phyloP scores from a whole-genome alignment of 2,888 invertebrate genomes.

The Junonia oenone region DNA sequence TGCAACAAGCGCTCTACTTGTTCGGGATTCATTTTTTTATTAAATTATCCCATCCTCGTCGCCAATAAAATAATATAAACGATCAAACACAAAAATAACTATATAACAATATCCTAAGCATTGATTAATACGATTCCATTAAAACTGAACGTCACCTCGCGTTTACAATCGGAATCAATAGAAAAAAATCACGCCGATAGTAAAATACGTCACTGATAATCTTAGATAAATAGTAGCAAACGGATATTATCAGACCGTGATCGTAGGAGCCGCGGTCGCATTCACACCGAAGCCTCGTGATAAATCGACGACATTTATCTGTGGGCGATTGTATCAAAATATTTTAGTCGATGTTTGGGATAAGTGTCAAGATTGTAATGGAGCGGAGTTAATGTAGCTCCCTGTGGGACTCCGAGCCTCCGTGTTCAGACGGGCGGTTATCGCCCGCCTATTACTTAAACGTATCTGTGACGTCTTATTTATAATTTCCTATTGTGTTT shows the following conservation, averaged over 20 bases:
- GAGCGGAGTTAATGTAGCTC: slow-evolving; percentile 49
- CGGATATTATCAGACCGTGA: slow-evolving; percentile 54
- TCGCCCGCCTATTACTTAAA: slow-evolving; percentile 24
- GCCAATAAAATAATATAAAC: too few species aligned
- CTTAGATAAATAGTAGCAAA: slow-evolving; percentile 65
- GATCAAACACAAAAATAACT: too few species aligned
- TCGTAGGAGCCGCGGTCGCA: slow-evolving; percentile 41
- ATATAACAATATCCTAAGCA: neutral
- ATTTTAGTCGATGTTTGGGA: slow-evolving; percentile 66
- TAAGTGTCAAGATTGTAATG: slow-evolving; percentile 67
- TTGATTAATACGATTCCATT: slow-evolving; percentile 43
- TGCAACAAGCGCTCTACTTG: too few species aligned
- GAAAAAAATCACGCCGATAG: slow-evolving; percentile 50
- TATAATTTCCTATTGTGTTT: slow-evolving; percentile 18
- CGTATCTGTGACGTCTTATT: slow-evolving; percentile 25
- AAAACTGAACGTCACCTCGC: slow-evolving; percentile 44
- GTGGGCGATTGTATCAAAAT: slow-evolving; percentile 73
- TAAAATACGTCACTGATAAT: slow-evolving; percentile 68
- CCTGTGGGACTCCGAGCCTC: slow-evolving; percentile 39
- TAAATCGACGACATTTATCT: slow-evolving; percentile 74
- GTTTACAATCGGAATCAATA: slow-evolving; percentile 32
- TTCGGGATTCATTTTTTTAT: too few species aligned
- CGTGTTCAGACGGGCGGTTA: slow-evolving; percentile 38
- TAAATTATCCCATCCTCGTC: too few species aligned
- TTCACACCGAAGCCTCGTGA: slow-evolving; percentile 51